A percentile compares a stretch with the other conserved stretches of the same genome.
phyloP scores from a whole-genome alignment of 2,888 invertebrate species.

The Tenthredo amoena region DNA sequence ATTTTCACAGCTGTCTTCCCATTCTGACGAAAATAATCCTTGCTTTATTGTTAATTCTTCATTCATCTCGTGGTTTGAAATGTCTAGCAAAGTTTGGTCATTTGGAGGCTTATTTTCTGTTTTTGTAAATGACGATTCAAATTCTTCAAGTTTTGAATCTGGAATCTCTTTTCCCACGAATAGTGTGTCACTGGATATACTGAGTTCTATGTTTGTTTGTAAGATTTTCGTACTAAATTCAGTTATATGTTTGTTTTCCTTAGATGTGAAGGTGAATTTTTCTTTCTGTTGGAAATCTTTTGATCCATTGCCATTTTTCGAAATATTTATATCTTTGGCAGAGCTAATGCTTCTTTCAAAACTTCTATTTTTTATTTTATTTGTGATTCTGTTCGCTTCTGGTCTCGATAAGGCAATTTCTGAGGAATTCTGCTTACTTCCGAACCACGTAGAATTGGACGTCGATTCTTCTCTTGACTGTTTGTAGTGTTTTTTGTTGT shows the following conservation, averaged over 20 bases:
- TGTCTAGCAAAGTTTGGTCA: not conserved
- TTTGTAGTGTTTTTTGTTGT: conserved; percentile 12
- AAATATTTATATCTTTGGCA: not conserved
- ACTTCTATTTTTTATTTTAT: not conserved
- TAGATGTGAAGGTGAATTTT: not conserved
- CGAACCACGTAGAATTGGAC: not conserved
- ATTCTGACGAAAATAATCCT: conserved; percentile 19
- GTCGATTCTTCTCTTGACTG: conserved; percentile 27
- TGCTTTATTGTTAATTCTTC: not conserved
- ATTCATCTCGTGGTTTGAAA: not conserved
- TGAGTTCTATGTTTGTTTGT: not conserved
- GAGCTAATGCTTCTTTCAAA: not conserved
- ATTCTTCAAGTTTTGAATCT: not conserved
- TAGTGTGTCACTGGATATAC: not conserved
- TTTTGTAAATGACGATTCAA: not conserved
- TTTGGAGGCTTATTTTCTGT: not conserved
- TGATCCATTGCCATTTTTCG: conserved; percentile 1
- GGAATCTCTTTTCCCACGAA: not conserved
- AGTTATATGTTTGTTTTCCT: not conserved
- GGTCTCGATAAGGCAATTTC: not conserved
- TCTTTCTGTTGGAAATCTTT: not conserved
- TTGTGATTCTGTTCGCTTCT: not conserved
- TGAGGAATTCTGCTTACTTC: not conserved
- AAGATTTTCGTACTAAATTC: not conserved
- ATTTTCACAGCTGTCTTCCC: conserved; percentile 14